Evolutionary conservation across 2,888 invertebrate genomes (phyloP).

Genomic region (Phyllotreta striolata): DNA sequence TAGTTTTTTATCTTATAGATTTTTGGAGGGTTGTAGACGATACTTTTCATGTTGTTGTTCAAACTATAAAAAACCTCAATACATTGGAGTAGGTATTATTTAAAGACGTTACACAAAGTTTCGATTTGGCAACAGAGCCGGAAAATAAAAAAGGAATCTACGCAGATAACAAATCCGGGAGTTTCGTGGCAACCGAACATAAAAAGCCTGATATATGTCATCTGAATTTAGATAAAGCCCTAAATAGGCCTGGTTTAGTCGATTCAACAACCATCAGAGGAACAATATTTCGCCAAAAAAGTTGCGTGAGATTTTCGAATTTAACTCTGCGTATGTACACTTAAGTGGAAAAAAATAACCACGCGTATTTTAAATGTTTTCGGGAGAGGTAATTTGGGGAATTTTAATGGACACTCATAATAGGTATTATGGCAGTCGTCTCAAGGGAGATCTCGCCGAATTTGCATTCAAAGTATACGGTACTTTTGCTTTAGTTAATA

Average conservation of each 20-base stretch:
- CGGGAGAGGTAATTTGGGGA: constrained; percentile 5
- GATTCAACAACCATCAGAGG: constrained; percentile 2
- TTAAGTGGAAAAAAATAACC: constrained; percentile 11
- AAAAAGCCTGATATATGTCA: constrained; percentile 13
- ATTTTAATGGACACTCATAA: constrained; percentile 7
- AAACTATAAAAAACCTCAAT: too few species aligned
- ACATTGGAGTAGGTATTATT: too few species aligned
- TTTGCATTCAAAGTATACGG: too few species aligned
- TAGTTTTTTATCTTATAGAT: too few species aligned
- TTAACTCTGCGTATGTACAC: constrained; percentile 3
- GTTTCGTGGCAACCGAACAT: constrained; percentile 1
- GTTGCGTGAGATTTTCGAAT: constrained; percentile 11
- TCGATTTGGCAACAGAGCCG: too few species aligned
- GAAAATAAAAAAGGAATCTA: too few species aligned
- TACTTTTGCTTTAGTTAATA: too few species aligned
- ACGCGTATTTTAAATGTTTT: constrained; percentile 2
- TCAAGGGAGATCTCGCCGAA: too few species aligned
- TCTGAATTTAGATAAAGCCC: constrained; percentile 13
- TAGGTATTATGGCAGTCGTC: not conserved
- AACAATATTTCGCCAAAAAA: constrained; percentile 1
- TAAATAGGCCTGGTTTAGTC: constrained; percentile 5
- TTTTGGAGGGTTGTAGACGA: too few species aligned
- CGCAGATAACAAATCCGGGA: too few species aligned
- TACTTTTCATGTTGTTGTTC: too few species aligned
- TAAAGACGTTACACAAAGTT: too few species aligned